Evolutionary conservation across 2,113 vertebrate genomes (phyloP).

Genomic region (Chionomys nivalis): DNA sequence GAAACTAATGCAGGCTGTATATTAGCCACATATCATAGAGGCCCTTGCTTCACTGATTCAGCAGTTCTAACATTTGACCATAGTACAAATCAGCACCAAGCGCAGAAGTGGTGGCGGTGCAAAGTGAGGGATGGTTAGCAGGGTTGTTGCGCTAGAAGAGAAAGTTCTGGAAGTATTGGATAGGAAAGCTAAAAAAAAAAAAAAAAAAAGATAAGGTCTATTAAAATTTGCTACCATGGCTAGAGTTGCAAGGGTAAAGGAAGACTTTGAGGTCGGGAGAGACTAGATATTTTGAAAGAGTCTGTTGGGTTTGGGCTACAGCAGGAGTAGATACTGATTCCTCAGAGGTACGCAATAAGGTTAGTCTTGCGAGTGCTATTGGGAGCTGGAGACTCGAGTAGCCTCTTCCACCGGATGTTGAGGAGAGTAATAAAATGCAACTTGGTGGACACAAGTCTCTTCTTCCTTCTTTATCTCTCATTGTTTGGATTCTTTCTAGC

Average conservation of each 20-base stretch:
- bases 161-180: background rate
- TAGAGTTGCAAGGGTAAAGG: background rate
- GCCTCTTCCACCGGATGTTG: fast-evolving
- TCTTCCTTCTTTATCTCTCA: background rate
- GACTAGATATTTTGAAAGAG: background rate
- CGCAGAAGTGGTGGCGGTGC: background rate
- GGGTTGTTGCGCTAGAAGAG: fast-evolving
- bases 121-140: fast-evolving
- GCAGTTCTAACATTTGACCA: background rate
- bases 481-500: background rate
- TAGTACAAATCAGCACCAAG: background rate
- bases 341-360: fast-evolving
- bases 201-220: background rate
- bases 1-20: background rate
- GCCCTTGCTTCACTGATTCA: background rate
- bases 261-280: background rate
- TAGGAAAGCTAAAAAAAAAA: background rate
- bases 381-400: background rate
- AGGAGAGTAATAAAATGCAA: background rate
- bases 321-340: background rate
- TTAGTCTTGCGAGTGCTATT: background rate
- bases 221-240: too few relatives aligned
- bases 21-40: background rate
- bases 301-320: too few relatives aligned
- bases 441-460: background rate